These are phyloP conservation scores for Heliconius ethilla DNA, from an alignment of 2,888 invertebrate species.

Conservation along the genomic window DNA sequence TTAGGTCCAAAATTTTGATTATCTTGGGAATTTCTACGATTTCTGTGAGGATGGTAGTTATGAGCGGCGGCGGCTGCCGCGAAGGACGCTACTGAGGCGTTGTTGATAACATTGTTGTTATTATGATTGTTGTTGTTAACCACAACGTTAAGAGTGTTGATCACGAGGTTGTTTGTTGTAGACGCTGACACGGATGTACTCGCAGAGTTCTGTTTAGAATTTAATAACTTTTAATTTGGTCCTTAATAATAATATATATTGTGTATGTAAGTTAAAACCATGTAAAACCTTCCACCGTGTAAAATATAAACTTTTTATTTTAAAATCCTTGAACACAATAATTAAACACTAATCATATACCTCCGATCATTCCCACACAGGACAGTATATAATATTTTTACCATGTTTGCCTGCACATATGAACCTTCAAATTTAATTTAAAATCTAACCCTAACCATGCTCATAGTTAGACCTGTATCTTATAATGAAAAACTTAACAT, in stretches of 20 bases:
- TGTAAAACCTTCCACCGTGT: constrained; percentile 11
- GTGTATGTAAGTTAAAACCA: constrained; percentile 10
- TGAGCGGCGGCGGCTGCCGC: constrained; percentile 79
- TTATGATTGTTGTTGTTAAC: constrained; percentile 81
- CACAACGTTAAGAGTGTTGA: constrained; percentile 78
- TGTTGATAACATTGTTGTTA: constrained; percentile 80
- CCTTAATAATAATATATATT: not conserved
- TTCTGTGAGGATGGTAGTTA: constrained; percentile 76
- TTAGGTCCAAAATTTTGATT: constrained; percentile 69
- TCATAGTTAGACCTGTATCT: too few relatives aligned
- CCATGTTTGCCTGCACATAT: not conserved
- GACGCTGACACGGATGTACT: constrained; percentile 77
- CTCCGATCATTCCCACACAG: not conserved
- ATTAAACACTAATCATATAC: not conserved
- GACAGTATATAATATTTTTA: not conserved
- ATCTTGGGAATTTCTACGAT: constrained; percentile 75
- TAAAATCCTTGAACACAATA: not conserved
- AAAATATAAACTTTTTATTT: not conserved
- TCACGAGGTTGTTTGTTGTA: constrained; percentile 79
- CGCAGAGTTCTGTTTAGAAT: constrained; percentile 68
- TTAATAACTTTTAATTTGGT: constrained; percentile 29
- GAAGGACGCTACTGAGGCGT: constrained; percentile 77
- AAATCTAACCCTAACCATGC: not conserved
- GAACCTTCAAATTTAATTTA: not conserved
- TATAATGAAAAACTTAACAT: too few relatives aligned